Evolutionary conservation across 1,140 invertebrate species (phyloP).

Genomic region (Drosophila sp.): DNA sequence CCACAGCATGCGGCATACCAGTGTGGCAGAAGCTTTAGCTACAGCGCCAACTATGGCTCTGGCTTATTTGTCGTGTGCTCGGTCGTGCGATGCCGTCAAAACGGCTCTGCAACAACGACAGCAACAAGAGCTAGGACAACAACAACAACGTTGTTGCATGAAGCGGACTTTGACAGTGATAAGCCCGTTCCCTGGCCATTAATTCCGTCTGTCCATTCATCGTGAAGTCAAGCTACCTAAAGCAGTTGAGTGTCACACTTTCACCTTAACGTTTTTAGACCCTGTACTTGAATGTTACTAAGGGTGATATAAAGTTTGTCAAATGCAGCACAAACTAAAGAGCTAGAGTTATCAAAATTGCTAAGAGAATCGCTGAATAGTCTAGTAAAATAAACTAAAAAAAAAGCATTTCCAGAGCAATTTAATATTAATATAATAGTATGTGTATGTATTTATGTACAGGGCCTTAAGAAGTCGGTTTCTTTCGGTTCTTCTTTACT

Average conservation of each 20-base stretch:
- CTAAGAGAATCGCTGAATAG: too few relatives aligned
- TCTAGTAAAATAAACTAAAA: too few relatives aligned
- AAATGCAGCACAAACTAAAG: too few relatives aligned
- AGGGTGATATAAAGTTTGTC: too few relatives aligned
- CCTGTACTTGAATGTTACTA: too few relatives aligned
- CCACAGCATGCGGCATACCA: conserved; percentile 13
- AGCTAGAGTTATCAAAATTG: too few relatives aligned
- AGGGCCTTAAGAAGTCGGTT: background rate
- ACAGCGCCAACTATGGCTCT: conserved; percentile 1
- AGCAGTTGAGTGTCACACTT: conserved; percentile 1
- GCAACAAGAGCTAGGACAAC: background rate
- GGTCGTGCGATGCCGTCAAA: conserved; percentile 24
- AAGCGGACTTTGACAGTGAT: conserved; percentile 53
- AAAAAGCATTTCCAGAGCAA: too few relatives aligned
- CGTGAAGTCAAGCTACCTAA: conserved; percentile 12
- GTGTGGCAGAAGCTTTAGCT: conserved; percentile 8
- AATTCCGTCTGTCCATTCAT: conserved; percentile 34
- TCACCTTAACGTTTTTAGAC: conserved; percentile 4
- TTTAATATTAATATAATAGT: too few relatives aligned
- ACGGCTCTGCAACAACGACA: conserved; percentile 2
- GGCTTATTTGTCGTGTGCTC: conserved; percentile 34
- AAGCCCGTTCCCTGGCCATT: conserved; percentile 53
- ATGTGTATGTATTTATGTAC: too few relatives aligned
- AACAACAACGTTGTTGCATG: conserved; percentile 14
- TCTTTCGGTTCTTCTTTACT: background rate